Conservation (phyloP, 2,113 vertebrate genomes). For the Microtus montanus region DNA sequence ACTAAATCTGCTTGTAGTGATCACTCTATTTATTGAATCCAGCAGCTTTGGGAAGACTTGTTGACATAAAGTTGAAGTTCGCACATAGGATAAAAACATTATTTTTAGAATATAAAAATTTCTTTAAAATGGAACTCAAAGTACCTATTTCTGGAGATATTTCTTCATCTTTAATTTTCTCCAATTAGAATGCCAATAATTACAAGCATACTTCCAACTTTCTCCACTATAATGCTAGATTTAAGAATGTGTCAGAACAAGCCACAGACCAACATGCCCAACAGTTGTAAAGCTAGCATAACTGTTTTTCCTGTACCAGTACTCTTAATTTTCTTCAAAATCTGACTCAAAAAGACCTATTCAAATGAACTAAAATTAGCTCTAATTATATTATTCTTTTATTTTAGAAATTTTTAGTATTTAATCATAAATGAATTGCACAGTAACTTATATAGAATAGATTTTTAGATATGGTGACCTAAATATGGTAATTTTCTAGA, state of each 20-base stretch:
- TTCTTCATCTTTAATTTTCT: background rate
- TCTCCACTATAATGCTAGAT: background rate
- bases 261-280: background rate
- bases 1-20: background rate
- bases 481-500: background rate
- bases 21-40: slow-evolving; percentile 7
- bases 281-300: background rate
- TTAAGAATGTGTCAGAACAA: background rate
- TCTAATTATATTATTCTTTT: background rate
- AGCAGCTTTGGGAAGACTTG: background rate
- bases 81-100: slow-evolving; percentile 30
- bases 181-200: slow-evolving; percentile 7
- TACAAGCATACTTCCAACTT: background rate
- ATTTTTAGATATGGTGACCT: background rate
- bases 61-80: slow-evolving; percentile 53
- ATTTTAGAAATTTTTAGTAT: slow-evolving; percentile 41
- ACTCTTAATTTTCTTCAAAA: background rate
- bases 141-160: background rate
- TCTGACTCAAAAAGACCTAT: slow-evolving; percentile 1
- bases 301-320: background rate
- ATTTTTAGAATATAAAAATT: slow-evolving; percentile 33
- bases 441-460: background rate
- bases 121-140: background rate
- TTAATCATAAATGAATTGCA: background rate
- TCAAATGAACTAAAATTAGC: slow-evolving; percentile 21